phyloP scores from a whole-genome alignment of 2,797 vertebrate genomes.

The Furcifer pardalis region DNA sequence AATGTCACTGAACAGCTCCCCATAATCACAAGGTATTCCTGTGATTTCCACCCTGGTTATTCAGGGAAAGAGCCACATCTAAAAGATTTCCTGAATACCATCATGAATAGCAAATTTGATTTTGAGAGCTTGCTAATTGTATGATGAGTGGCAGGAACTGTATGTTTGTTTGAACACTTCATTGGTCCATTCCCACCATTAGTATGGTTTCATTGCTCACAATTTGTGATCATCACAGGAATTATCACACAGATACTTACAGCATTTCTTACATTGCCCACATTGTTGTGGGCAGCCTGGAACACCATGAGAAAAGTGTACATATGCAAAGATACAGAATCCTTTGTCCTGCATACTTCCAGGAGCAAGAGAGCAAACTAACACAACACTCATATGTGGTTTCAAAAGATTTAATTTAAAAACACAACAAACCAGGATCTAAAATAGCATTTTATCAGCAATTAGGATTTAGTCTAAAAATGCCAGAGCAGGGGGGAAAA shows the following conservation, averaged over 20 bases:
- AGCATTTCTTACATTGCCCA: not conserved
- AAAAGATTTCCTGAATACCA: not conserved
- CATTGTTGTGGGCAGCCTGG: not conserved
- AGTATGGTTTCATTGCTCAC: constrained; percentile 1
- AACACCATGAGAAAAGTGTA: not conserved
- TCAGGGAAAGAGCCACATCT: not conserved
- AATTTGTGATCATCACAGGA: constrained; percentile 2
- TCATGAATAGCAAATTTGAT: constrained; percentile 24
- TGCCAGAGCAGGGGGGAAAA: not conserved
- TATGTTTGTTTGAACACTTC: not conserved
- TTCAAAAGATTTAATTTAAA: not conserved
- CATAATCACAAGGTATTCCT: not conserved
- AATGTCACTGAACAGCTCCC: not conserved
- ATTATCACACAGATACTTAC: not conserved
- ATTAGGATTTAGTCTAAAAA: not conserved
- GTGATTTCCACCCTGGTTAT: not conserved
- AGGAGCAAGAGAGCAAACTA: not conserved
- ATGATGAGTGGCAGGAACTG: not conserved
- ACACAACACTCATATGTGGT: not conserved
- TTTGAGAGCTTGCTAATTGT: constrained; percentile 17
- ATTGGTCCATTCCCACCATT: not conserved
- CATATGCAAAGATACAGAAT: not conserved
- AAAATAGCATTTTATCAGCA: not conserved
- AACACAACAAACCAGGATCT: not conserved
- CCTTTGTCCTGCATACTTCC: not conserved